Percentiles rank a stretch among this genome's conserved stretches.
Conservation (phyloP, 2,888 invertebrate species). For the Platycheirus albimanus region DNA sequence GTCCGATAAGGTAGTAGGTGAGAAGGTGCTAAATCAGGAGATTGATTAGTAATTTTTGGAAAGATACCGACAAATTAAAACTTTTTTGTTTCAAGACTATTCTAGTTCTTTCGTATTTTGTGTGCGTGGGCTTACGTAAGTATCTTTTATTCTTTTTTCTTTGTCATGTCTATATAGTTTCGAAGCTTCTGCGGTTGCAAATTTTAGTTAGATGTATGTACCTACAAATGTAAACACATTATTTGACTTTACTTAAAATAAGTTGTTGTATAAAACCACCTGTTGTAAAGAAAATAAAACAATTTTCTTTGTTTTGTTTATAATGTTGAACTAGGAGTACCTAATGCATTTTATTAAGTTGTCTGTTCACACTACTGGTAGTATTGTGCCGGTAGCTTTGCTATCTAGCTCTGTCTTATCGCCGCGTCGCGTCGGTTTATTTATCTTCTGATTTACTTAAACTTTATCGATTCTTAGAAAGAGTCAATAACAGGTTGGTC, state of each 20-base stretch:
- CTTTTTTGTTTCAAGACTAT: not conserved
- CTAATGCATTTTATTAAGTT: not conserved
- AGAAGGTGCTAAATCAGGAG: conserved; percentile 1
- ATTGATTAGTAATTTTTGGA: not conserved
- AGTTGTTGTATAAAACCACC: conserved; percentile 2
- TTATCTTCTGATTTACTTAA: not conserved
- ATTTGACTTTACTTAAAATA: not conserved
- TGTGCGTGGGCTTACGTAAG: conserved; percentile 35
- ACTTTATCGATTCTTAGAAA: not conserved
- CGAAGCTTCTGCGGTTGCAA: not conserved
- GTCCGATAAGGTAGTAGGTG: not conserved
- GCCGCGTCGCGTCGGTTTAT: not conserved
- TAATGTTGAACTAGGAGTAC: not conserved
- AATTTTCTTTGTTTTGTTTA: not conserved
- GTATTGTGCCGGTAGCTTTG: not conserved
- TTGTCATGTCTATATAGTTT: no score
- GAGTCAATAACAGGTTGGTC: not conserved
- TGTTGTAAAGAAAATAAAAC: not conserved
- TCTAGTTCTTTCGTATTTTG: conserved; percentile 10
- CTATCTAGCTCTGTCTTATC: not conserved
- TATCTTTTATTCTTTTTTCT: conserved; percentile 16
- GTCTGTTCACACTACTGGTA: not conserved
- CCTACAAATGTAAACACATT: not conserved
- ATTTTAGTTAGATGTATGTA: not conserved
- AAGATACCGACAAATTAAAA: not conserved